These are phyloP conservation scores for Amphiura filiformis DNA, from an alignment of 35 echinoderm and acorn worm genomes.

Conservation along the genomic window DNA sequence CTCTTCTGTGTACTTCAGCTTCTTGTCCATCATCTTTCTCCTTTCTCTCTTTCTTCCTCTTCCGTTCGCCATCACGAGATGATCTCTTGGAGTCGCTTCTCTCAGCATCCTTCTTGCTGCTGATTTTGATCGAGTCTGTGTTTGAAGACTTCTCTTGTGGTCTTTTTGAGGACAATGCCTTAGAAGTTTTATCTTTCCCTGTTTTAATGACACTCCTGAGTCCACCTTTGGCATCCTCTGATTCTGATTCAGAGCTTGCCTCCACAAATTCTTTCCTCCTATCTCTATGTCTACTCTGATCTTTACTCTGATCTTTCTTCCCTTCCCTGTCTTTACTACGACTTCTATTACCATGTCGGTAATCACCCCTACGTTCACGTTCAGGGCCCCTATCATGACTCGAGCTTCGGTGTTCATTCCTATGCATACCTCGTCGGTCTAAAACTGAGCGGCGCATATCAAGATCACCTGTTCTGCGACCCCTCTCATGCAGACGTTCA, in stretches of 20 bases:
- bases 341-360: slow-evolving; percentile 29
- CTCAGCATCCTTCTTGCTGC: neutral
- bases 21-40: neutral
- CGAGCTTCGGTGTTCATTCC: slow-evolving; percentile 17
- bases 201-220: neutral
- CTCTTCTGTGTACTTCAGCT: neutral
- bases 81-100: slow-evolving; percentile 28
- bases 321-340: slow-evolving; percentile 21
- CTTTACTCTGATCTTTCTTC: neutral
- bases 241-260: neutral
- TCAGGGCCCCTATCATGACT: slow-evolving; percentile 1
- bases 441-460: neutral
- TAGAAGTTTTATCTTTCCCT: neutral
- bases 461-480: neutral
- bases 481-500: neutral
- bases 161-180: neutral
- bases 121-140: neutral
- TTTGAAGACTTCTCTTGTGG: neutral
- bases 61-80: neutral
- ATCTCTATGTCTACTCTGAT: slow-evolving; percentile 14
- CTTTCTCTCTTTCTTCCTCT: slow-evolving; percentile 18
- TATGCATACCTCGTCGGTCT: slow-evolving; percentile 3
- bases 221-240: neutral
- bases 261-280: neutral
- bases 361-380: slow-evolving; percentile 20